Evolutionary conservation across 2,113 vertebrate species (phyloP), one percentile per base, ranked within the genome.

Genomic region (Rissa tridactyla): DNA sequence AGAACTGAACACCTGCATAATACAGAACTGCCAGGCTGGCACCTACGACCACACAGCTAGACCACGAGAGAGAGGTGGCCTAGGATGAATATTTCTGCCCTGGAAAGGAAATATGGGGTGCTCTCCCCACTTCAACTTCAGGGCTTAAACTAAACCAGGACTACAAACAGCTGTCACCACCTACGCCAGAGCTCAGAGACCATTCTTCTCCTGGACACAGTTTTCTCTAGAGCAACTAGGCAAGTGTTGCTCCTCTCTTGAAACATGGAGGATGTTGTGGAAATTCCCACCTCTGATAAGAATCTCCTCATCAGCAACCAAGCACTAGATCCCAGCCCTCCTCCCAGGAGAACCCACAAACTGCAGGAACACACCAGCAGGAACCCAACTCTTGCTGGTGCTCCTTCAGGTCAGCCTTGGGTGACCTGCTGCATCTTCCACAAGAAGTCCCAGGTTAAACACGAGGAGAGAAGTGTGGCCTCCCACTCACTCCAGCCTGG

Each of bases 361-460:
- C 32, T n/a, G 47, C 47, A 49, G 47, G 21, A 22, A 49, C 47
- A 49, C 47, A 22, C 47, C 21, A 49, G 47, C 47, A 54, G 26
- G 25, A 54, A 27, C 52, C 51, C 6, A 7, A 8, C 51, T 82
- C 69, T 25, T 44, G 47, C 38, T 60, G 47, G 8, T 21, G 38
- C 22, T 86, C 13, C n/a, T 10, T 87, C 46, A 3, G 1, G 11
- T 38, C 75, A 47, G 54, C 62, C 62, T 65, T 0, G 1, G 51
- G 60, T 49, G 64, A 54, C 40, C 29, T 40, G 72, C 30, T 54
- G 64, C 80, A n/a, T 17, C 27, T 65, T 36, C 58, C 54, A 25
- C 0, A 1, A 32, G 29, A 10, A 0, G 16, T 23, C 17, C 70
- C 49, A 44, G 26, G 68, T n/a, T 26, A 65, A 52, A 52, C 10